Percentiles rank a stretch among this genome's conserved stretches.
Evolutionary conservation across 2,797 vertebrate species (phyloP).

Genomic region (Sebastes minor): DNA sequence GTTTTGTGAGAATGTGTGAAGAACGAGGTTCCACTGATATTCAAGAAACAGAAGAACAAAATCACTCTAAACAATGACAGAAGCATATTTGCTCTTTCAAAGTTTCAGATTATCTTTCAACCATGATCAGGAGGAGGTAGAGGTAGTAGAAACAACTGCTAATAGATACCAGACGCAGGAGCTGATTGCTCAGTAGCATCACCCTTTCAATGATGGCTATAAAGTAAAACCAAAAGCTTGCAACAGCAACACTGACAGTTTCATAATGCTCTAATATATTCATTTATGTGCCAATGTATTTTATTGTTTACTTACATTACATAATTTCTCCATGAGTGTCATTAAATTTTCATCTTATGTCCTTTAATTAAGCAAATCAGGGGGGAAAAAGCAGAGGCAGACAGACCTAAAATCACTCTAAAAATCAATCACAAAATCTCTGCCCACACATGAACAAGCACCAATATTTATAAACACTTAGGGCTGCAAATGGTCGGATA

Average conservation of each 20-base stretch:
- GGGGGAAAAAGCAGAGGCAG: background rate
- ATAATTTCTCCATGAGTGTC: background rate
- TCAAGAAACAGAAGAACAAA: background rate
- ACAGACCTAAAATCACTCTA: background rate
- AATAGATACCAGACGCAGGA: background rate
- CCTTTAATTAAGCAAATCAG: constrained; percentile 12
- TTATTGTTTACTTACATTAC: constrained; percentile 6
- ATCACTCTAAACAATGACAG: background rate
- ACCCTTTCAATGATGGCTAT: background rate
- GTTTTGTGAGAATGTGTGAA: background rate
- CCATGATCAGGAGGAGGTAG: background rate
- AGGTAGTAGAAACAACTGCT: background rate
- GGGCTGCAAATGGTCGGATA: background rate
- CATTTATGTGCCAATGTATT: constrained; percentile 2
- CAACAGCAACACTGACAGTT: background rate
- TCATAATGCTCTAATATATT: background rate
- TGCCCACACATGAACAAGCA: background rate
- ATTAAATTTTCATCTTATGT: constrained; percentile 9
- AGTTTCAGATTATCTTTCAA: background rate
- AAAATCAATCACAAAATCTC: constrained; percentile 4
- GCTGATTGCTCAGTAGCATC: background rate
- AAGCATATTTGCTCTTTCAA: background rate
- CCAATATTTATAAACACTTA: background rate
- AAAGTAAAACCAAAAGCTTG: background rate
- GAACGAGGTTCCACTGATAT: background rate